Conservation (phyloP, 2,113 vertebrate genomes). For the Sander vitreus region DNA sequence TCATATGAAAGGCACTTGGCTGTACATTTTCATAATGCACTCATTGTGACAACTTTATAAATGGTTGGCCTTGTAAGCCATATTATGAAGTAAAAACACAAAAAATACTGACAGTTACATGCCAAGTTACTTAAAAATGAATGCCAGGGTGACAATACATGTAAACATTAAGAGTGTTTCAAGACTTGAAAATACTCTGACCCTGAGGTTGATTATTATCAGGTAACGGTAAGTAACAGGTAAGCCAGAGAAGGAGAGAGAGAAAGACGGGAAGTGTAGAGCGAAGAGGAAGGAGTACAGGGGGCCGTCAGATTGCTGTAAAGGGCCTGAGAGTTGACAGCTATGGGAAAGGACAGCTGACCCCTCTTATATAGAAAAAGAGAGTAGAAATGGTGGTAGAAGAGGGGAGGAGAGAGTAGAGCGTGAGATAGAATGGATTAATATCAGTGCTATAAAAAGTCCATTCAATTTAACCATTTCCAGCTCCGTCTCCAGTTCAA, state of each 20-base stretch:
- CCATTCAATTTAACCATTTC: slow-evolving; percentile 52
- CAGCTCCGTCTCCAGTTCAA: slow-evolving; percentile 25
- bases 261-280: background rate
- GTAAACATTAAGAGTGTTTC: too few species aligned
- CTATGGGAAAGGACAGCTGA: slow-evolving; percentile 68
- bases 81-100: too few species aligned
- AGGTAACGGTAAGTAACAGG: background rate
- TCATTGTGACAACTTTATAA: too few species aligned
- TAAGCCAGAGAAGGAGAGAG: background rate
- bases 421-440: slow-evolving; percentile 18
- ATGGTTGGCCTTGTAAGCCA: too few species aligned
- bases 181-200: background rate
- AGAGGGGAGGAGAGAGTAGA: slow-evolving; percentile 5
- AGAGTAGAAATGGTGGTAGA: slow-evolving; percentile 3
- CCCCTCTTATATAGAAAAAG: slow-evolving; percentile 52
- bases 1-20: too few species aligned
- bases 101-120: too few species aligned
- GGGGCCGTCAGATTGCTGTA: slow-evolving; percentile 56
- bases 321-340: slow-evolving; percentile 62
- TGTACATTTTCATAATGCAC: too few species aligned
- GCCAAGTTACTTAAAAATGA: background rate
- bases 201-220: background rate
- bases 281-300: background rate
- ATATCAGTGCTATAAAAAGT: slow-evolving; percentile 50
- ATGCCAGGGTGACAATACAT: too few species aligned